Evolutionary conservation across 2,888 invertebrate genomes (phyloP).

Genomic region (Drosophila eohydei): DNA sequence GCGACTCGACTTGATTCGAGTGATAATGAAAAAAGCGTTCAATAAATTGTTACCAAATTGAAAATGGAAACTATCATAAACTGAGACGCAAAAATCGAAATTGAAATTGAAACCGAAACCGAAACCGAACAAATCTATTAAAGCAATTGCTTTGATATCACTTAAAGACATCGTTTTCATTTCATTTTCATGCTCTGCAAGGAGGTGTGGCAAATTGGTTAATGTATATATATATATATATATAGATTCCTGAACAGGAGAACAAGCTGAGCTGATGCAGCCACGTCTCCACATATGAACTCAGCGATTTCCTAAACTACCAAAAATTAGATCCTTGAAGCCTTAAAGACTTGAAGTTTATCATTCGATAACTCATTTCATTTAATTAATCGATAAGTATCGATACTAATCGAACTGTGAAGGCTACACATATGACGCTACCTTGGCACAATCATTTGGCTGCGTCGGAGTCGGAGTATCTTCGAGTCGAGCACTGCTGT

Average conservation of each 20-base stretch:
- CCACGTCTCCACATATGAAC: no score
- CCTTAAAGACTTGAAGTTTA: no score
- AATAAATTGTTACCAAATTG: conserved; percentile 26
- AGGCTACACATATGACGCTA: no score
- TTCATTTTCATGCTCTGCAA: neutral
- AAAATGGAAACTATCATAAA: conserved; percentile 20
- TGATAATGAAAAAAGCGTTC: conserved; percentile 52
- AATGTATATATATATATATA: no score
- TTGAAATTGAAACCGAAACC: conserved; percentile 5
- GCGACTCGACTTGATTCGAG: conserved; percentile 6
- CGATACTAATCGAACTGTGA: neutral
- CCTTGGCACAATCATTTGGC: no score
- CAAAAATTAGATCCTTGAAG: no score
- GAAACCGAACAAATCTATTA: conserved; percentile 36
- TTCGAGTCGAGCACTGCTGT: neutral
- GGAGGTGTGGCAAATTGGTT: no score
- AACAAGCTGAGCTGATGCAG: no score
- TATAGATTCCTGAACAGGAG: no score
- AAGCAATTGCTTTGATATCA: conserved; percentile 29
- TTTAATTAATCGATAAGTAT: neutral
- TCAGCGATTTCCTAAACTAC: no score
- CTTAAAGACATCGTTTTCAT: conserved; percentile 9
- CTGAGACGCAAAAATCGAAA: neutral
- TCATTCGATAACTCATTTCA: no score
- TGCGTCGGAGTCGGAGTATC: neutral